Base-by-base conservation (phyloP, 2,797 vertebrate species). In the Meriones psammophilus region DNA sequence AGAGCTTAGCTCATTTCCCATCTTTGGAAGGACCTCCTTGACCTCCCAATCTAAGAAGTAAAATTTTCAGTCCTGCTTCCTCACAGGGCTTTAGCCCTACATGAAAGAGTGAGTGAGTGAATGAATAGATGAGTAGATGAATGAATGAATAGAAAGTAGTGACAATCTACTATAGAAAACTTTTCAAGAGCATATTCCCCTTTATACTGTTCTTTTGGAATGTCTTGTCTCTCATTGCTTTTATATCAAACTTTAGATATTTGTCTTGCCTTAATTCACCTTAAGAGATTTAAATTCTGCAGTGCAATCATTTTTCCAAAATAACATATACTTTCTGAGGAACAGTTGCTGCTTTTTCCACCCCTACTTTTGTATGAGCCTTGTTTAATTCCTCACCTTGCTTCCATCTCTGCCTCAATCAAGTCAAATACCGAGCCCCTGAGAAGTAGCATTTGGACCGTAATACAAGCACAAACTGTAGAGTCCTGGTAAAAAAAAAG, bases 191-290 rank as follows among this genome's bases (percentile, higher is more conserved):
- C 78, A 24, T 6, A 93, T 87, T 81, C 15, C 74, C 36, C 77
- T 88, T 91, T 91, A 71, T 69, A 56, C 76, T 88, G 66, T 28
- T 92, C 3, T 94, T 92, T 87, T 66, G 71, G 71, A 92, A 69
- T 58, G 30, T 87, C 42, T 15, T 85, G 0, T 95, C 1, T 62
- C 42, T 94, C 28, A 54, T 88, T 96, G 69, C 87, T 92, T 91
- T 91, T 78, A 85, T 85, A 91, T 81, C 54, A 81, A 68, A 54
- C n/a, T 68, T 85, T n/a, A 81, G 8, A 60, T 81, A 71, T 42
- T 94, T 94, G n/a, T 58, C 33, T 33, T 71, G 10, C 15, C 6
- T 86, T 89, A 84, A 33, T 89, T 94, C 24, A 79, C 36, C 68
- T 94, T 26, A 62, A 58, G 71, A 69, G 50, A 36, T 83, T 74